These are phyloP conservation scores for Augiades crinisus DNA, from an alignment of 2,888 invertebrate genomes.

Conservation along the genomic window DNA sequence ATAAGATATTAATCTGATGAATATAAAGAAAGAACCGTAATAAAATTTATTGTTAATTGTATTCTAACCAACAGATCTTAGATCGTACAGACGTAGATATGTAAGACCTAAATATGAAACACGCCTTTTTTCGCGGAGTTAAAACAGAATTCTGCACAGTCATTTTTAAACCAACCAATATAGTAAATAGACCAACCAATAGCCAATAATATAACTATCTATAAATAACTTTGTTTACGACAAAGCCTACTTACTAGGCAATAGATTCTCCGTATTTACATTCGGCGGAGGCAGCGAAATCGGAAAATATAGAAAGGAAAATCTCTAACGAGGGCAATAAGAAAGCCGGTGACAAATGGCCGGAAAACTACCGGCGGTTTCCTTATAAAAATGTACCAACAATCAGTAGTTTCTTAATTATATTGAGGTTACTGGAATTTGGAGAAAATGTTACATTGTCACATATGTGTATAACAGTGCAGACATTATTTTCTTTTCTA, in stretches of 20 bases:
- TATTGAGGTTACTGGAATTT: not conserved
- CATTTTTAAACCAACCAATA: no score
- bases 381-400: constrained; percentile 4
- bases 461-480: not conserved
- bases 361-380: constrained; percentile 6
- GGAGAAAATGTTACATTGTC: not conserved
- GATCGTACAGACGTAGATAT: no score
- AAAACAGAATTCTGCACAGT: no score
- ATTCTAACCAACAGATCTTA: no score
- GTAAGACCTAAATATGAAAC: no score
- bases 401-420: constrained; percentile 9
- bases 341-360: constrained; percentile 37
- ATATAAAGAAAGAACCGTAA: no score
- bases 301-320: constrained; percentile 35
- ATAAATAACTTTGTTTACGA: constrained; percentile 14
- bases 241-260: constrained; percentile 6
- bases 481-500: no score
- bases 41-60: no score
- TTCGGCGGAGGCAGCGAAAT: constrained; percentile 28
- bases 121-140: no score
- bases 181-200: no score
- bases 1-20: no score
- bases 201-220: constrained; percentile 3
- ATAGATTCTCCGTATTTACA: constrained; percentile 12
- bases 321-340: constrained; percentile 34